phyloP scores from a whole-genome alignment of 1,140 invertebrate genomes.

The Ceratina calcarata region DNA sequence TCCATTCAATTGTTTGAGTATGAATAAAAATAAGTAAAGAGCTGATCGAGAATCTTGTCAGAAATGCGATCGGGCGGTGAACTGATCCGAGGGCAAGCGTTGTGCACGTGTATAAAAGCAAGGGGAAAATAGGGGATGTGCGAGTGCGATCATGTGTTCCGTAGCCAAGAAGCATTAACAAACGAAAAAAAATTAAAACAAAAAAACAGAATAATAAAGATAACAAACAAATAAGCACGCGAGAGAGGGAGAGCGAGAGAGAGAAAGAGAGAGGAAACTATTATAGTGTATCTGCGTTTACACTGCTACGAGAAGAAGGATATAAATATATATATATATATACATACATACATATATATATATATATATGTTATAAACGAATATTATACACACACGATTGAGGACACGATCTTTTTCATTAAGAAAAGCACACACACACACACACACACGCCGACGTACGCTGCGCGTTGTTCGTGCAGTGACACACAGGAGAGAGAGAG shows the following conservation, averaged over 20 bases:
- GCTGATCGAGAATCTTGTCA: slow-evolving; percentile 42
- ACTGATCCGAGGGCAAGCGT: slow-evolving; percentile 37
- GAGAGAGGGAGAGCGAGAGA: slow-evolving; percentile 33
- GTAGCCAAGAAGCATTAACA: slow-evolving; percentile 53
- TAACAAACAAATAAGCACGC: slow-evolving; percentile 27
- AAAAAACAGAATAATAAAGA: slow-evolving; percentile 23
- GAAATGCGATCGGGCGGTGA: slow-evolving; percentile 21
- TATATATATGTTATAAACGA: slow-evolving; percentile 51
- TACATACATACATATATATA: slow-evolving; percentile 42
- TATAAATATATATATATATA: slow-evolving; percentile 12
- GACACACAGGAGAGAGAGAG: too few species aligned
- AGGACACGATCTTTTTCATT: slow-evolving; percentile 72
- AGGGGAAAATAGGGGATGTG: slow-evolving; percentile 35
- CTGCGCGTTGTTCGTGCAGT: too few species aligned
- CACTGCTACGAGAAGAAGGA: neutral
- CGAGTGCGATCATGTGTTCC: slow-evolving; percentile 65
- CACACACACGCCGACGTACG: too few species aligned
- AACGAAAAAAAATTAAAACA: slow-evolving; percentile 36
- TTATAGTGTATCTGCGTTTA: slow-evolving; percentile 18
- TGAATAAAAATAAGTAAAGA: neutral
- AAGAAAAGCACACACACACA: slow-evolving; percentile 52
- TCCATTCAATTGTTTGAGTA: slow-evolving; percentile 16
- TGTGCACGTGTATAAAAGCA: slow-evolving; percentile 51
- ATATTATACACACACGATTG: slow-evolving; percentile 59
- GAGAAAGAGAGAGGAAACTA: slow-evolving; percentile 44